Base-by-base conservation (phyloP, 2,888 invertebrate species). In the Caenorhabditis afra region DNA sequence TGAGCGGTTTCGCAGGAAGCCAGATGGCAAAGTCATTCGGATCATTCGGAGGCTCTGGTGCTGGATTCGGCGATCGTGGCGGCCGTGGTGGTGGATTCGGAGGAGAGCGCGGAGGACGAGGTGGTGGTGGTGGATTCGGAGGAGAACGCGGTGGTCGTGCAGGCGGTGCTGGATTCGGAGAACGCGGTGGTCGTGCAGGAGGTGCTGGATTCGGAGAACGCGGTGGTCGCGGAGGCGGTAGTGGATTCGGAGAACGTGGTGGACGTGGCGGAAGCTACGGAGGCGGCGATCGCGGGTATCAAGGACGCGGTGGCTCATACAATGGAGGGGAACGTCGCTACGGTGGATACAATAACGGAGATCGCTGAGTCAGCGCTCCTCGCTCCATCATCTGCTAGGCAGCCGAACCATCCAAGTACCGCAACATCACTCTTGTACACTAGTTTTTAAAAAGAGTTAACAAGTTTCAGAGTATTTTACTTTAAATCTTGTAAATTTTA, bases 401-500 rank as follows among this genome's bases (percentile, higher is more conserved):
- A 7, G 29, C 7, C 7, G 29, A 29, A 29, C 4, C 7, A 5
- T 29, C 7, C 29, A 29, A 29, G 4, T 29, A 3, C 29, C 11
- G 1, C 1, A 29, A 29, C 14, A 8, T 3, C 16, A 2, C n/a
- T 22, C 20, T 49, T 49, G 49, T 49, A 49, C 10, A 49, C 22
- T 49, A 20, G 49, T 29, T 29, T 41, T 41, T 41, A 8, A 29
- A 50, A 4, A 29, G 22, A 23, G 12, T 52, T 18, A 41, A 5
- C 10, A n/a, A 58, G 10, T 58, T 58, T 58, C 44, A 58, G 44
- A 44, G 23, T 58, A 45, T 58, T 58, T 45, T 10, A 58, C 58
- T 58, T 44, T 44, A 23, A 39, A 2, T 20, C 10, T 58, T 57
- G 58, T 58, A 23, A 44, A 44, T 45, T n/a, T 58, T 44, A 41